Evolutionary conservation across 2,797 vertebrate genomes (phyloP).

Genomic region (Parauchenoglanis ngamensis): DNA sequence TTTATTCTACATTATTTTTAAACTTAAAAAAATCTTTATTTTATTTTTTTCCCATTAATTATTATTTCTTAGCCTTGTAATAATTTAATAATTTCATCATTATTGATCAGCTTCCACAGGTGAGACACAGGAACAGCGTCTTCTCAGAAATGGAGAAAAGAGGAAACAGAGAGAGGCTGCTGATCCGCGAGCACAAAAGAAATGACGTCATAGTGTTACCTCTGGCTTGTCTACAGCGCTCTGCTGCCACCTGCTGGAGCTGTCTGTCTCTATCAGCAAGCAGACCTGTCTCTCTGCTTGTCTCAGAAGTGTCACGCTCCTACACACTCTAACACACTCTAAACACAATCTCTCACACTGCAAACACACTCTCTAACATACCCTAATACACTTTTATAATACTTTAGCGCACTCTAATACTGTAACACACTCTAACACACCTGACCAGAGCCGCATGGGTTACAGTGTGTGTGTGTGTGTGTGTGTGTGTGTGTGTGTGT

Average conservation of each 20-base stretch:
- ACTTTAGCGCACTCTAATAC: too few relatives aligned
- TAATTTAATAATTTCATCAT: background rate
- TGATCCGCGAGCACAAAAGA: background rate
- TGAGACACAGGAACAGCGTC: background rate
- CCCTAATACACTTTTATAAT: too few relatives aligned
- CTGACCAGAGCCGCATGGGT: background rate
- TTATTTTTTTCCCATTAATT: background rate
- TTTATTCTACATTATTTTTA: background rate
- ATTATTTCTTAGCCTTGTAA: background rate
- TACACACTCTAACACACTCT: too few relatives aligned
- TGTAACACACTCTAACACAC: background rate
- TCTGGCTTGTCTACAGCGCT: background rate
- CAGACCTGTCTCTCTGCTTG: background rate
- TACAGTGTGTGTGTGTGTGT: background rate
- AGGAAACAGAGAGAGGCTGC: background rate
- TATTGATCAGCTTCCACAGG: background rate
- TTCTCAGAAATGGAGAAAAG: background rate
- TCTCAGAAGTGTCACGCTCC: too few relatives aligned
- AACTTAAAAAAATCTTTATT: background rate
- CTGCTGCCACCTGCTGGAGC: slow-evolving; percentile 9
- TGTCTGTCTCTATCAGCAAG: background rate
- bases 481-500: too few relatives aligned
- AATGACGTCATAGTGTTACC: slow-evolving; percentile 1
- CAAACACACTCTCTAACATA: too few relatives aligned
- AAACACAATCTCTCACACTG: too few relatives aligned